Evolutionary conservation across 2,797 vertebrate genomes (phyloP).

Genomic region (Scyliorhinus canicula): DNA sequence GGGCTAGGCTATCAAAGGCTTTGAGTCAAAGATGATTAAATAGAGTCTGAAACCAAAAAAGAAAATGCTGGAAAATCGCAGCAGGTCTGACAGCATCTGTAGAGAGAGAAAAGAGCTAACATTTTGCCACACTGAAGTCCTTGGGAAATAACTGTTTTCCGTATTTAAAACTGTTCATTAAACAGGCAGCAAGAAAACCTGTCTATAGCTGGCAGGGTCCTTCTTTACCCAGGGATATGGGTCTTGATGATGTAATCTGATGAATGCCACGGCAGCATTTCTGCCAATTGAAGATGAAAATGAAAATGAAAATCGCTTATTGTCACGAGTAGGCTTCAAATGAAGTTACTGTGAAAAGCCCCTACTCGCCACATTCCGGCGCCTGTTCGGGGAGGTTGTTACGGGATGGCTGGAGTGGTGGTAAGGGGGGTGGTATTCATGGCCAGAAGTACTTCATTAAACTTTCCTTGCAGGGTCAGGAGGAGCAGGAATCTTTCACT

Average conservation of each 20-base stretch:
- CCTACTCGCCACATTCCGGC: no score
- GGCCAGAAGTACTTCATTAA: no score
- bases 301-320: no score
- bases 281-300: not conserved
- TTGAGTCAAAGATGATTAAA: not conserved
- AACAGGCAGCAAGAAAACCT: not conserved
- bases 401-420: no score
- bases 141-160: not conserved
- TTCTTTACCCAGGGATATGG: not conserved
- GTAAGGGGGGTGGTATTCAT: not conserved
- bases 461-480: not conserved
- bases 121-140: not conserved
- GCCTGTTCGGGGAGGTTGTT: no score
- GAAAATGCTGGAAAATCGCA: no score
- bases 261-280: not conserved
- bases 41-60: no score
- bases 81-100: no score
- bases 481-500: not conserved
- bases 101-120: no score
- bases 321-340: no score
- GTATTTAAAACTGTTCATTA: not conserved
- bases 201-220: not conserved
- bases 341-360: no score
- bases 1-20: no score
- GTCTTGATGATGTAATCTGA: not conserved